Evolutionary conservation across 2,797 vertebrate genomes (phyloP), one percentile per base, ranked within the genome.

Genomic region (Anguilla obscura): DNA sequence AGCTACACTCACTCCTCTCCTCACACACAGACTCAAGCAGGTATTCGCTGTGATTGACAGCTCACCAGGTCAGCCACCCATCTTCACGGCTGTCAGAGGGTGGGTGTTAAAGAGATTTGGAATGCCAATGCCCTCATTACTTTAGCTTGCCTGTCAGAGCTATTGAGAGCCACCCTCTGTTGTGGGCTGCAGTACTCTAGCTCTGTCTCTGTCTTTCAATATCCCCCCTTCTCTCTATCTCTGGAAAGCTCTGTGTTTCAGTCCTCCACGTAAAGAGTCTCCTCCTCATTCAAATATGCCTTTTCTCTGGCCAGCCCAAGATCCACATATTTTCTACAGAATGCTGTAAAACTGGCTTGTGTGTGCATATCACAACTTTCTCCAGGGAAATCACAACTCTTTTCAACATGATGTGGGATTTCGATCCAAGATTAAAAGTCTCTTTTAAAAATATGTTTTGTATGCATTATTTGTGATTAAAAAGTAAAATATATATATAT

Each of bases 91-190:
- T 94, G 94, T 94, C 95, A 95, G 93, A 95, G 94, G 95, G 95
- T 95, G 94, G 96, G 95, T 94, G 94, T 87, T 71, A 84, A 84
- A 91, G 93, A 96, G 95, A 96, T 96, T 94, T 96, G 94, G 95
- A 95, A 96, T 95, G 95, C 94, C 60, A 94, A 94, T 94, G 95
- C 94, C 94, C 94, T 96, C 95, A 96, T 96, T 96, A 94, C 96
- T 96, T 96, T 95, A 95, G 95, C 94, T 94, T 92, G 94, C 92
- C 95, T 96, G 95, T 96, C 95, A 96, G 94, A 96, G 95, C 94
- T 94, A 96, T 96, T 96, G 95, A 95, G 95, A 91, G 88, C 63
- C 63, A 94, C 93, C 92, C 93, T 92, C 95, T 95, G 95, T 96
- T 96, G 96, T 96, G 95, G 94, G 94, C 93, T 93, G 94, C 88